Percentiles rank a stretch among this genome's conserved stretches.
These are phyloP conservation scores for Apamea anceps DNA, from an alignment of 2,888 invertebrate genomes.

Conservation along the genomic window DNA sequence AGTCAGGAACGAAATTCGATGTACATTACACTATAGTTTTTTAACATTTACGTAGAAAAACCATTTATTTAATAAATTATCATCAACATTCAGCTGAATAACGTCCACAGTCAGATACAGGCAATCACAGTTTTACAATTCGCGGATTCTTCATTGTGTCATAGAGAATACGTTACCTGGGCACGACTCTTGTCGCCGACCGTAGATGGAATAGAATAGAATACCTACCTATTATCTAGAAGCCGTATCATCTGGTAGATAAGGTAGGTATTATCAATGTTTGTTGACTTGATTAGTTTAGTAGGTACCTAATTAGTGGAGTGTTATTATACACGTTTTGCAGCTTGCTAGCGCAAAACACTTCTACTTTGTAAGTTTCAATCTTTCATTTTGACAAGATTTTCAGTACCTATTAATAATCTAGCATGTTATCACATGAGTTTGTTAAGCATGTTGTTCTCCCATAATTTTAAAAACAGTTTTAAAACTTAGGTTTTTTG, in stretches of 20 bases:
- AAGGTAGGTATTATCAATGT: background rate
- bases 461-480: background rate
- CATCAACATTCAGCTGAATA: too few relatives aligned
- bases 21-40: background rate
- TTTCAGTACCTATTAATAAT: too few relatives aligned
- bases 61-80: too few relatives aligned
- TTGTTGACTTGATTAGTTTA: slow-evolving; percentile 1
- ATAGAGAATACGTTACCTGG: too few relatives aligned
- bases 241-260: slow-evolving; percentile 11
- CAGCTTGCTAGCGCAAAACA: background rate
- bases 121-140: background rate
- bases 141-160: too few relatives aligned
- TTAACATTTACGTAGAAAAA: background rate
- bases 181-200: too few relatives aligned
- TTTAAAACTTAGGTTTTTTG: too few relatives aligned
- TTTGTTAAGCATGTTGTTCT: background rate
- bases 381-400: background rate
- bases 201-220: too few relatives aligned
- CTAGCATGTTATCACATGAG: background rate
- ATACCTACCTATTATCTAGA: slow-evolving; percentile 4
- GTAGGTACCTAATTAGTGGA: background rate
- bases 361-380: background rate
- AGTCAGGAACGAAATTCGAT: background rate
- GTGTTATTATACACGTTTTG: background rate
- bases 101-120: background rate